Percentiles rank a stretch among this genome's conserved stretches.
Conservation (phyloP, 2,113 vertebrate species). For the Capreolus pygargus region DNA sequence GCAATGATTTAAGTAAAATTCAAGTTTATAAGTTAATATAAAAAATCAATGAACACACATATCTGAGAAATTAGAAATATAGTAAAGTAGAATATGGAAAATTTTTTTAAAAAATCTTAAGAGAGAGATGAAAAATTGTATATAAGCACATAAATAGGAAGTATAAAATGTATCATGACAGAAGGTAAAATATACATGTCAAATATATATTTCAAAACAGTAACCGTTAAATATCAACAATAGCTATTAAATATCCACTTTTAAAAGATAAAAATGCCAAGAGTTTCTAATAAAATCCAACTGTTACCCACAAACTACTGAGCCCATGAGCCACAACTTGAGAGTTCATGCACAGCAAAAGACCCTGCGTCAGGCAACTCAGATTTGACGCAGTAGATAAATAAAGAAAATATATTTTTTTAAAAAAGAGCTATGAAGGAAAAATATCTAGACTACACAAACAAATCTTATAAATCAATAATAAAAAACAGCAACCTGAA, state of each 20-base stretch:
- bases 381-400: neutral
- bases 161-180: neutral
- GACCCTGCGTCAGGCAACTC: neutral
- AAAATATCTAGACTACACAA: neutral
- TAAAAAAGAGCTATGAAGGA: neutral
- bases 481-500: neutral
- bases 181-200: neutral
- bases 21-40: neutral
- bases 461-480: neutral
- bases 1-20: neutral
- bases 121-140: neutral
- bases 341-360: neutral
- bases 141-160: neutral
- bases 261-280: neutral
- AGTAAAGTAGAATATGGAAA: neutral
- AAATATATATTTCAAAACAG: neutral
- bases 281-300: neutral
- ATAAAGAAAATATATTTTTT: neutral
- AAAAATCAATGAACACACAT: neutral
- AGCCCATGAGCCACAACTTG: neutral
- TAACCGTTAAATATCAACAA: neutral
- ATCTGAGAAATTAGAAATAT: neutral
- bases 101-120: neutral
- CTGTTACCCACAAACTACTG: neutral
- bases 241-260: neutral